phyloP scores from a whole-genome alignment of 1,140 invertebrate genomes.

The Drosophila prosaltans region DNA sequence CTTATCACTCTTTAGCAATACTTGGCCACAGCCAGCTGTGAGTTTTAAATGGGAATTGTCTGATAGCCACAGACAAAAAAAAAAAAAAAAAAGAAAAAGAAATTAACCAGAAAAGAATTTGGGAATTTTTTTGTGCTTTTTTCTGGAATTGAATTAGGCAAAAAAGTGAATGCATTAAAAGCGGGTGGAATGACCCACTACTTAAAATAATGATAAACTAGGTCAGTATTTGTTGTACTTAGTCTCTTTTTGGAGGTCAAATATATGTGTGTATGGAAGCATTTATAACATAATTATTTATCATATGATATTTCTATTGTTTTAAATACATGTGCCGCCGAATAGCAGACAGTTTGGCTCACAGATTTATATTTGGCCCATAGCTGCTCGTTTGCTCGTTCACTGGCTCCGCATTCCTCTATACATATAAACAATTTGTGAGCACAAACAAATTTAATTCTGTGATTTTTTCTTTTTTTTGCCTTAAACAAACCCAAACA shows the following conservation, averaged over 20 bases:
- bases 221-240: not conserved
- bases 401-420: not conserved
- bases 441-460: conserved; percentile 5
- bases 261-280: not conserved
- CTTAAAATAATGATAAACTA: not conserved
- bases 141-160: not conserved
- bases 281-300: not conserved
- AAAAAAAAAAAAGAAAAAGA: no score
- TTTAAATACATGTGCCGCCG: not conserved
- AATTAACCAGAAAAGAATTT: not conserved
- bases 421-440: conserved; percentile 4
- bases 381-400: not conserved
- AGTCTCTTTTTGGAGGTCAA: not conserved
- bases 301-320: conserved; percentile 3
- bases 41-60: not conserved
- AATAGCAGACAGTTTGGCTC: conserved; percentile 14
- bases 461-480: not conserved
- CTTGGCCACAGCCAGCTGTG: not conserved
- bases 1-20: not conserved
- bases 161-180: not conserved
- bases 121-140: not conserved
- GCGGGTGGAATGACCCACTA: not conserved
- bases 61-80: not conserved
- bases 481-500: conserved; percentile 2
- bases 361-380: conserved; percentile 36